phyloP scores from a whole-genome alignment of 2,797 vertebrate species.

The Onychomys arenicola region DNA sequence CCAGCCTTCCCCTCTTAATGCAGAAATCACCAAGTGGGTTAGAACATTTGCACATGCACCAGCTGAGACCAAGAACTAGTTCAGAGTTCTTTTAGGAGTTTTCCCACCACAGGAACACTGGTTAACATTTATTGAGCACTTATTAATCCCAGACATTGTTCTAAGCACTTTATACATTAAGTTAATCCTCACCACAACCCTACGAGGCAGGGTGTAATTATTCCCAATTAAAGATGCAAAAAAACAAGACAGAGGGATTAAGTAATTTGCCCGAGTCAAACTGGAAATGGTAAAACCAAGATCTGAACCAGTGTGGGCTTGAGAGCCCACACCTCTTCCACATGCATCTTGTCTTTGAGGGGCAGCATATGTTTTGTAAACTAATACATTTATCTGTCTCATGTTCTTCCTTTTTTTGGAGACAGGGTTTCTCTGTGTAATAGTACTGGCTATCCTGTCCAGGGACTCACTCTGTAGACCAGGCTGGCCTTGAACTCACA shows the following conservation, averaged over 20 bases:
- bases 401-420: neutral
- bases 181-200: conserved; percentile 29
- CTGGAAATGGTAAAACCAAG: neutral
- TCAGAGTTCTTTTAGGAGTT: conserved; percentile 2
- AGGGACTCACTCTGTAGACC: neutral
- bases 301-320: neutral
- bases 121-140: conserved; percentile 12
- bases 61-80: neutral
- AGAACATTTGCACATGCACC: neutral
- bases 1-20: neutral
- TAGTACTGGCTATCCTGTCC: neutral
- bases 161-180: conserved; percentile 49
- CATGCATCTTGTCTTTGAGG: neutral
- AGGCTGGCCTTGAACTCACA: neutral
- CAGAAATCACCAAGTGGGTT: conserved; percentile 12
- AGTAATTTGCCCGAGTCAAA: conserved; percentile 47
- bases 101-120: neutral
- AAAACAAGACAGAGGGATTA: conserved; percentile 54
- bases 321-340: neutral
- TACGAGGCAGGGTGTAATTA: conserved; percentile 17
- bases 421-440: neutral
- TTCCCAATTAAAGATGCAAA: conserved; percentile 52
- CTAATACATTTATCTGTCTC: neutral
- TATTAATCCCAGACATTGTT: conserved; percentile 41
- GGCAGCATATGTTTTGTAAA: neutral